These are phyloP conservation scores for Henicopernis longicauda DNA, from an alignment of 2,113 vertebrate species.

Conservation along the genomic window DNA sequence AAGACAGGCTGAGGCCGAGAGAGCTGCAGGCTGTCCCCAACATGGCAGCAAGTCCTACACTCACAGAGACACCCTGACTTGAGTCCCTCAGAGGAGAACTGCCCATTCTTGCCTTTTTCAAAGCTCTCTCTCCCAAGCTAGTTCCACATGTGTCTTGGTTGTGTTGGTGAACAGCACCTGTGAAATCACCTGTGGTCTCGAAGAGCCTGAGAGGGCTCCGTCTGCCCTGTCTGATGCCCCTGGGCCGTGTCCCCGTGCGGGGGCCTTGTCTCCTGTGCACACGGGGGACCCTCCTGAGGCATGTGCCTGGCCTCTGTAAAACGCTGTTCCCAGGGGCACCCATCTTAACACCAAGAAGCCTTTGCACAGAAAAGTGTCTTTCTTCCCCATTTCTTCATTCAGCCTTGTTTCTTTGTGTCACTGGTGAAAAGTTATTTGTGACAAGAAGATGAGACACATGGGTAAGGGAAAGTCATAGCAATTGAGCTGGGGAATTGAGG, in stretches of 20 bases:
- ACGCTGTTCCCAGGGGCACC: background rate
- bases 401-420: background rate
- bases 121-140: background rate
- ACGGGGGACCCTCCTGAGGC: background rate
- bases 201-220: background rate
- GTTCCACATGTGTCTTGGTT: background rate
- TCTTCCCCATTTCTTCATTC: background rate
- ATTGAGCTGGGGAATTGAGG: background rate
- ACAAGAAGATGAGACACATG: background rate
- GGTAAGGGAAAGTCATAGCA: background rate
- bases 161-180: background rate
- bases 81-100: background rate
- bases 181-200: background rate
- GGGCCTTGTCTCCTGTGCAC: background rate
- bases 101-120: background rate
- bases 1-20: background rate
- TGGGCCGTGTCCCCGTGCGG: background rate
- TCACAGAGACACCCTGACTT: background rate
- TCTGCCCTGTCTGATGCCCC: background rate
- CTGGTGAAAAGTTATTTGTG: background rate
- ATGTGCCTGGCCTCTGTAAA: background rate
- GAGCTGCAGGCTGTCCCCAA: background rate
- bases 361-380: background rate
- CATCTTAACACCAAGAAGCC: background rate
- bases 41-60: accelerated